These are phyloP conservation scores for Acanthisitta chloris DNA, from an alignment of 2,113 vertebrate species.

Conservation along the genomic window DNA sequence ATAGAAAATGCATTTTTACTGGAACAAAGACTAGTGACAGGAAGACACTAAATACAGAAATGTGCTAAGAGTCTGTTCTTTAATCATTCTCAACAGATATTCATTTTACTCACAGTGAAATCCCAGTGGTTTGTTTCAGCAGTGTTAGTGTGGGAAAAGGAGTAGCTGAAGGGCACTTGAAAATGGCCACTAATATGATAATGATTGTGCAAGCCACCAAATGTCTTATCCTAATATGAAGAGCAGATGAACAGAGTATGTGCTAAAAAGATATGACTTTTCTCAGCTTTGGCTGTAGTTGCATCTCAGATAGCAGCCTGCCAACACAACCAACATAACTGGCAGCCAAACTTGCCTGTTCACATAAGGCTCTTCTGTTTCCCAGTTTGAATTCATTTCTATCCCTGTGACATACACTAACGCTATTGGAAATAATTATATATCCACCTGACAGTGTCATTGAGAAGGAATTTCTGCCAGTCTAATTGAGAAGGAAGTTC, in stretches of 20 bases:
- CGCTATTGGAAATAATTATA: conserved; percentile 13
- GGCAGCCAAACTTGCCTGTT: background rate
- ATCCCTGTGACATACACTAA: background rate
- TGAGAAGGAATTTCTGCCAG: background rate
- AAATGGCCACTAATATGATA: conserved; percentile 3
- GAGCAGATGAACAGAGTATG: background rate
- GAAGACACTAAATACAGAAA: conserved; percentile 20
- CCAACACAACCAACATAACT: background rate
- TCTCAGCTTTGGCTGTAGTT: background rate
- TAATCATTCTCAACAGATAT: background rate
- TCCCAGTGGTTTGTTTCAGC: background rate
- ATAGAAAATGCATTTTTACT: conserved; percentile 18
- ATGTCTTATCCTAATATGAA: background rate
- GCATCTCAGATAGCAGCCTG: background rate
- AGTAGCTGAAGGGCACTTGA: background rate
- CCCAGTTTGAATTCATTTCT: background rate
- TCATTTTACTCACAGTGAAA: background rate
- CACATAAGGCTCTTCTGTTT: background rate
- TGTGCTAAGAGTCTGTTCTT: background rate
- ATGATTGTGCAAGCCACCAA: background rate
- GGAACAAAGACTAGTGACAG: conserved; percentile 10
- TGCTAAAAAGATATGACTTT: background rate
- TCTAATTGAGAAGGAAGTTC: conserved; percentile 20
- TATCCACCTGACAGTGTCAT: conserved; percentile 8
- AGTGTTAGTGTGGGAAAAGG: background rate